These are phyloP conservation scores for Zele albiditarsus DNA, from an alignment of 2,888 invertebrate genomes.

Conservation along the genomic window DNA sequence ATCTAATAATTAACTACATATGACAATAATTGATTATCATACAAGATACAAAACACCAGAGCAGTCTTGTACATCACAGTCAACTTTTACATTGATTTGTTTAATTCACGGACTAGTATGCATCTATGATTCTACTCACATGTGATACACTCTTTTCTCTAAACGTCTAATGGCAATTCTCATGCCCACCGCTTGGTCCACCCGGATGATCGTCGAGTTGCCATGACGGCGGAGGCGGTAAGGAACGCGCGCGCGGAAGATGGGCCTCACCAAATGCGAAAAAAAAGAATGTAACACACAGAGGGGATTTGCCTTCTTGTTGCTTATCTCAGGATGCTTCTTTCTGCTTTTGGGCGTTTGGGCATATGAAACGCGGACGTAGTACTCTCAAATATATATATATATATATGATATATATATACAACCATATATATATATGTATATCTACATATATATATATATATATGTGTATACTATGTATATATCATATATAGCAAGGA, in stretches of 20 bases:
- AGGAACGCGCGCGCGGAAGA: constrained; percentile 44
- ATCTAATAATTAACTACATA: constrained; percentile 33
- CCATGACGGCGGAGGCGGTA: constrained; percentile 60
- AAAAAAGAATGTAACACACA: constrained; percentile 9
- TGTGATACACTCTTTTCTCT: constrained; percentile 53
- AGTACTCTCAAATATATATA: not conserved
- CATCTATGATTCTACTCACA: constrained; percentile 56
- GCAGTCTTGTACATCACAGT: not conserved
- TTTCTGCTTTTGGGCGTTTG: constrained; percentile 4
- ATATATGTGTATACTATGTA: not conserved
- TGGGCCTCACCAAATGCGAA: constrained; percentile 16
- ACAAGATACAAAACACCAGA: not conserved
- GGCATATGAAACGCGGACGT: not conserved
- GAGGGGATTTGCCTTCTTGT: not conserved
- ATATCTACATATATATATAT: not conserved
- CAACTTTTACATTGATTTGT: not conserved
- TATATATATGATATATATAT: not conserved
- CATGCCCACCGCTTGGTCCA: constrained; percentile 54
- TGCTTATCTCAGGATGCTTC: constrained; percentile 1
- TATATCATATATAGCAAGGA: not conserved
- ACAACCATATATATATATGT: not conserved
- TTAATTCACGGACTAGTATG: not conserved
- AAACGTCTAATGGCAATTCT: constrained; percentile 54
- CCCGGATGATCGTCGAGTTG: constrained; percentile 60
- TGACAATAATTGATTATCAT: not conserved